Evolutionary conservation across 2,113 vertebrate species (phyloP), one percentile per base, ranked within the genome.

Genomic region (Sinosuthora webbiana): DNA sequence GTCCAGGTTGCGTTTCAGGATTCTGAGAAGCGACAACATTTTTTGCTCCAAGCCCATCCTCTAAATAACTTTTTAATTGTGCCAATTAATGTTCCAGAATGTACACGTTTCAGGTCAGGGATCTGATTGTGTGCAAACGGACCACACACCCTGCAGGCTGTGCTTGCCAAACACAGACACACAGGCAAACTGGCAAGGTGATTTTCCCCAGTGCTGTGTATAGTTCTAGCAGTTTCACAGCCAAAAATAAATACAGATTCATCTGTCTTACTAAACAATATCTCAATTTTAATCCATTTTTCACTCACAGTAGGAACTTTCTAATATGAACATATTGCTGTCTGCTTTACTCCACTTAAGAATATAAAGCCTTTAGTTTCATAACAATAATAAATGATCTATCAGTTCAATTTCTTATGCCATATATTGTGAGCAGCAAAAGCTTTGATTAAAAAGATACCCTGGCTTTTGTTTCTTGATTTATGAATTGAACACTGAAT

Each of bases 271-370:
- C 87, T 73, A 87, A 97, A 86, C 57, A 73, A 24, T 78, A 95
- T 68, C 95, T 97, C 96, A 90, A 47, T 57, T 95, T 94, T 95
- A 91, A 88, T 92, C 94, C 56, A 73, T 87, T 95, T 96, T 96
- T 97, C 44, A 62, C 92, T 94, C 94, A 83, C 84, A 94, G 74
- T 90, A 91, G 93, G 83, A 96, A 70, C 70, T 63, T 80, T 52
- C 70, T 90, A 74, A 67, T 91, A 68, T 44, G 65, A 96, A 89
- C 8, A 30, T 84, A 86, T 91, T 95, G 83, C 76, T 95, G 83
- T 90, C 64, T 82, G 35, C 67, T 78, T 93, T 77, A 86, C 47
- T 69, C 80, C 56, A 60, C 68, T 90, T 89, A 92, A 91, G 81
- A 83, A 92, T 88, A 57, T 77, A 69, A 97, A 94, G 93, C 42